A percentile compares a stretch with the other conserved stretches of the same genome.
These are phyloP conservation scores for Lipophrys pholis DNA, from an alignment of 2,113 vertebrate species.

Conservation along the genomic window DNA sequence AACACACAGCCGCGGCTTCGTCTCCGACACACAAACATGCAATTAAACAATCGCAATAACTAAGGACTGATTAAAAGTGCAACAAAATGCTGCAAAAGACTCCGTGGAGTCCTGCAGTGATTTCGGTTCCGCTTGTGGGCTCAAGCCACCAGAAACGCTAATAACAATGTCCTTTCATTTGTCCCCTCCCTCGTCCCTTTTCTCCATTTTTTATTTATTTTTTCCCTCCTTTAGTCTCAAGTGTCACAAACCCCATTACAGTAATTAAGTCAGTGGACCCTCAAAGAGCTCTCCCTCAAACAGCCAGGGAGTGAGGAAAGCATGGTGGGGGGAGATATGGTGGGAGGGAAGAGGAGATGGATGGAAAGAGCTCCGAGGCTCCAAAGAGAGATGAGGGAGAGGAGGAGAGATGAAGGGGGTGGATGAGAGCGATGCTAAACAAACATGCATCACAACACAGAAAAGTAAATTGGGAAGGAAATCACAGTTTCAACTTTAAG, in stretches of 20 bases:
- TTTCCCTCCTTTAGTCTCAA: constrained; percentile 68
- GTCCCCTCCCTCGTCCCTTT: constrained; percentile 37
- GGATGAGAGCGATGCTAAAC: constrained; percentile 23
- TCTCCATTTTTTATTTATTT: constrained; percentile 57
- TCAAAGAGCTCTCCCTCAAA: constrained; percentile 73
- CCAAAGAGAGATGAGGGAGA: constrained; percentile 24
- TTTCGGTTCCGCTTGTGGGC: constrained; percentile 48
- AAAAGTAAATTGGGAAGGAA: constrained; percentile 11
- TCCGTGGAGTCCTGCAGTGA: constrained; percentile 34
- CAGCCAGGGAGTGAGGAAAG: constrained; percentile 40
- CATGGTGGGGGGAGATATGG: constrained; percentile 61
- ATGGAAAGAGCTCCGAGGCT: constrained; percentile 35
- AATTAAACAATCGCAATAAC: constrained; percentile 58
- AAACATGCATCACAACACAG: constrained; percentile 14
- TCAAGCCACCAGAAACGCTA: constrained; percentile 57
- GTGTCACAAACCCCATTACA: constrained; percentile 79
- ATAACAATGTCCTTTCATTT: constrained; percentile 61
- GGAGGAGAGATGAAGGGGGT: constrained; percentile 40
- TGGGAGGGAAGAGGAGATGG: constrained; percentile 52
- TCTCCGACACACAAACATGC: constrained; percentile 8
- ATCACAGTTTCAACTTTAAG: constrained; percentile 41
- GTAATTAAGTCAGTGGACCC: constrained; percentile 79
- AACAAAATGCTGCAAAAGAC: constrained; percentile 44
- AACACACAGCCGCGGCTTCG: constrained; percentile 22
- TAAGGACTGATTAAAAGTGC: constrained; percentile 48